Conservation (phyloP, 1,140 invertebrate genomes). For the Adoxophyes honmai region DNA sequence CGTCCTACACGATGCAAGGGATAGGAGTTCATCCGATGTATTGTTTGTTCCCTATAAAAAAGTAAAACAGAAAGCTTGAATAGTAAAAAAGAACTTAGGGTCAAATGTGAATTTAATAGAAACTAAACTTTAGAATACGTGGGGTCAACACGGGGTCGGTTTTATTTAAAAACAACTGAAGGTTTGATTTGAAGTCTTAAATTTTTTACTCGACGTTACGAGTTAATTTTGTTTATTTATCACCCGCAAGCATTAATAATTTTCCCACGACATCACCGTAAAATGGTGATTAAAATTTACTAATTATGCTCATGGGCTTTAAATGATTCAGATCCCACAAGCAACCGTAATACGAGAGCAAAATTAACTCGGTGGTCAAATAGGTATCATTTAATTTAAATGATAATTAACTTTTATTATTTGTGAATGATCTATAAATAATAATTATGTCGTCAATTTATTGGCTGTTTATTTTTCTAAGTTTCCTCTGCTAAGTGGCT, state of each 20-base stretch:
- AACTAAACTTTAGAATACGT: neutral
- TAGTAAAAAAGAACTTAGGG: neutral
- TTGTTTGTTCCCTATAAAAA: neutral
- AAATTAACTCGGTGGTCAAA: neutral
- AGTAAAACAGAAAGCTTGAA: neutral
- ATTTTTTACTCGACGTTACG: no score
- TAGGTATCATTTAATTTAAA: neutral
- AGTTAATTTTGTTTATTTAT: no score
- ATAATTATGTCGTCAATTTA: neutral
- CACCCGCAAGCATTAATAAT: no score
- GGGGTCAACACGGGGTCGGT: neutral
- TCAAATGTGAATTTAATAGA: slow-evolving; percentile 14
- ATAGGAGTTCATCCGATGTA: neutral
- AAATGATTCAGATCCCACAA: neutral
- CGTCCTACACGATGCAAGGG: neutral
- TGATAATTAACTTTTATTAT: neutral
- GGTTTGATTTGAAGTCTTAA: no score
- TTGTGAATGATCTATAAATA: neutral
- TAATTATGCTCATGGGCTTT: neutral
- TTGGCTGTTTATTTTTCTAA: slow-evolving; percentile 1
- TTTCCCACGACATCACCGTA: neutral
- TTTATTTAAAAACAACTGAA: no score
- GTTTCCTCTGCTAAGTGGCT: neutral
- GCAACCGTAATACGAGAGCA: neutral
- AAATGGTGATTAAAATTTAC: neutral